A percentile compares a stretch with the other conserved stretches of the same genome.
Conservation (phyloP, 2,113 vertebrate genomes). For the Trichechus manatus region DNA sequence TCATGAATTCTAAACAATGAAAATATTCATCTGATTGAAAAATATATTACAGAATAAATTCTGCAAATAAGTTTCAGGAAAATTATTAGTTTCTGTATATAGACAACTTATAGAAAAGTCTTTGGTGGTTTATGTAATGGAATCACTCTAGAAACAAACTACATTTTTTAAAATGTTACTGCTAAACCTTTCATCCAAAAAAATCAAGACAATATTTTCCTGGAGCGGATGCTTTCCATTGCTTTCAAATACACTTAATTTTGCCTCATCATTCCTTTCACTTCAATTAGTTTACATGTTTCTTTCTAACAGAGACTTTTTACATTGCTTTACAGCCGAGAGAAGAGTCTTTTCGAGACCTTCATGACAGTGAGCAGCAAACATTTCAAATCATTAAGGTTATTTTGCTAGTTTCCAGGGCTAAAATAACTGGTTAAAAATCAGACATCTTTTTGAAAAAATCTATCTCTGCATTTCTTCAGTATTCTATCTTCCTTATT, state of each 20-base stretch:
- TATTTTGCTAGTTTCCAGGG: constrained; percentile 69
- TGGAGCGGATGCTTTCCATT: not conserved
- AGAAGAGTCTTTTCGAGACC: not conserved
- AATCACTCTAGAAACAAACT: constrained; percentile 51
- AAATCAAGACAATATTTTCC: constrained; percentile 9
- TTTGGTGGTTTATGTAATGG: not conserved
- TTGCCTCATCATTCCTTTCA: not conserved
- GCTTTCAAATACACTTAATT: constrained; percentile 1
- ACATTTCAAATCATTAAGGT: constrained; percentile 77
- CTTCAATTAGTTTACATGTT: not conserved
- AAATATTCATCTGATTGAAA: constrained; percentile 18
- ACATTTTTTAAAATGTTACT: not conserved
- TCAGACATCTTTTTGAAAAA: constrained; percentile 73
- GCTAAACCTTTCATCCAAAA: not conserved
- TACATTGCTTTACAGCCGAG: not conserved
- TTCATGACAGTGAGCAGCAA: constrained; percentile 43
- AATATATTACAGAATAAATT: not conserved
- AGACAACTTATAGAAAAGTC: not conserved
- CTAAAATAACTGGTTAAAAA: constrained; percentile 70
- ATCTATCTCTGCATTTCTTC: constrained; percentile 73
- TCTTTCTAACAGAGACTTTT: not conserved
- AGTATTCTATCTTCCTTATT: constrained; percentile 67
- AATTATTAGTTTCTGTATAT: not conserved
- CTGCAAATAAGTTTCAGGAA: not conserved
- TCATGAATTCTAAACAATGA: constrained; percentile 30